Base-by-base conservation (phyloP, 2,113 vertebrate genomes). In the Trogon surrucura region DNA sequence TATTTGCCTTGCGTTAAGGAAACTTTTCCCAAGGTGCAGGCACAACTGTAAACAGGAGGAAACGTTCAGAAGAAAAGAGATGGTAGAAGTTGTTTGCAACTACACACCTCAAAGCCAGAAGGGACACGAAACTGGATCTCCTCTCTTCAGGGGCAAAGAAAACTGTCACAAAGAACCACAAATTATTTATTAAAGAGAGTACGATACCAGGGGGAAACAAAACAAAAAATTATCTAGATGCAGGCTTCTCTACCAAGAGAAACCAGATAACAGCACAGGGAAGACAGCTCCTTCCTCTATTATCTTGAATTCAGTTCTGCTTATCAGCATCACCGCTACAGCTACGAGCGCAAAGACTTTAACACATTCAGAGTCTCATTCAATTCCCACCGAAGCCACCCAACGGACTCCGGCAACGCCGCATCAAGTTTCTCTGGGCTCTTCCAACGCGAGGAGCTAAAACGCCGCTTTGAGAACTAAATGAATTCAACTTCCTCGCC, bases 181-280 rank as follows among this genome's bases (percentile, higher is more conserved):
- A 82, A 95, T 96, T 91, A 96, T 94, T 97, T 91, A 96, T 94
- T 94, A 89, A 92, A 93, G 71, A 73, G 74, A 47, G 29, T 60
- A 88, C 34, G 85, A 95, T 86, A 86, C 88, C 83, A 91, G 8
- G n/a, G 34, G 70, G 73, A 93, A 95, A 94, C 77, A 95, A 93
- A 95, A 65, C 70, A 32, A 95, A 94, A 88, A 94, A 92, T 85
- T 72, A 95, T 80, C 69, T 54, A 77, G 62, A 86, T 51, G 64
- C 70, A 87, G 73, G 73, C 61, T 54, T 36, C 86, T 81, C 77
- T 75, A 81, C 48, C 69, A 38, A 57, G 16, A 92, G 80, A 96
- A 93, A 75, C 10, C 36, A 92, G 57, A 45, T 51, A 93, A 88
- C 50, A 69, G 54, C 6, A 34, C 10, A 75, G 2, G 38, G 41